Base-by-base conservation (phyloP, 2,113 vertebrate genomes). In the Ictalurus furcatus region DNA sequence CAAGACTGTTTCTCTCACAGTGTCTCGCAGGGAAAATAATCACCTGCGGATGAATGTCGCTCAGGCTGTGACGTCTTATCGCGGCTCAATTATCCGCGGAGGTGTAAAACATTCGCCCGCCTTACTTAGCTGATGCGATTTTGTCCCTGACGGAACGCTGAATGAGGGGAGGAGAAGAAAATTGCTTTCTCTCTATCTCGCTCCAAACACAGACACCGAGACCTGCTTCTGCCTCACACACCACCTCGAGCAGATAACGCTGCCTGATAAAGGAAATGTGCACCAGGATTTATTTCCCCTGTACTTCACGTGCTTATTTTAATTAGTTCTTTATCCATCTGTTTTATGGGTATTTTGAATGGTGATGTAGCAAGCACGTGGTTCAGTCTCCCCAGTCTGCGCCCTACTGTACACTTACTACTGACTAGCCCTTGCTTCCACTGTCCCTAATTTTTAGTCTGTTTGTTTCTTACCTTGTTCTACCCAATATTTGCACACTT, bases 81-180 rank as follows among this genome's bases (percentile, higher is more conserved):
- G n/a, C 69, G 16, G 8, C 91, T 88, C 92, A 90, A 92, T 94
- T 94, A 94, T 95, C 94, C 93, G 93, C 92, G 91, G 92, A 94
- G 93, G 94, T 95, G 94, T 96, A 94, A 94, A 95, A 95, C 94
- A 95, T 96, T 96, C 93, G 89, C 92, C 90, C 91, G 88, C 88
- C 92, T 95, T 94, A 95, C 95, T 96, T 93, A 95, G 95, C 95
- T 95, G 92, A 92, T 94, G 89, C 91, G 92, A 94, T 95, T 95
- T 90, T 89, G 90, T 90, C 87, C 88, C 89, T 87, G 92, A 87
- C 91, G 89, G 91, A 91, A 88, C 92, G 84, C 90, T 89, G 89
- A 86, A 90, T 65, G 90, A 63, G 91, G 90, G 88, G 79, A 92
- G 90, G 91, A 93, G 92, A 92, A 91, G 92, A 91, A 95, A 95